phyloP scores from a whole-genome alignment of 1,140 invertebrate species.

The Saxidomus purpurata region DNA sequence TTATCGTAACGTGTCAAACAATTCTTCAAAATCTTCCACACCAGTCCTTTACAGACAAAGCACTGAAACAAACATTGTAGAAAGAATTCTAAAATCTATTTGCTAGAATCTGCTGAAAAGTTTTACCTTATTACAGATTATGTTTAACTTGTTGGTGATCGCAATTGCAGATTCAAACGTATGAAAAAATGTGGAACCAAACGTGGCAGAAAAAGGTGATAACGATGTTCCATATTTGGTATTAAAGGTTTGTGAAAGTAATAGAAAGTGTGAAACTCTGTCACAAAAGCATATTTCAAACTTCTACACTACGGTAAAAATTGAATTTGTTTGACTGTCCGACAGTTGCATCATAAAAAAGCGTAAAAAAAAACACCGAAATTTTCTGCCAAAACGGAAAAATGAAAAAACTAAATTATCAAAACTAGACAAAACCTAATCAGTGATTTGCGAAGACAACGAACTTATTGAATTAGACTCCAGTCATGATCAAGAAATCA shows the following conservation, averaged over 20 bases:
- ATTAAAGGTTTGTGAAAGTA: neutral
- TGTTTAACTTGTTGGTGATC: slow-evolving; percentile 3
- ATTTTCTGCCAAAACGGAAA: neutral
- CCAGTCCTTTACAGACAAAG: no score
- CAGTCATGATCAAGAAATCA: neutral
- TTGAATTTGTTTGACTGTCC: no score
- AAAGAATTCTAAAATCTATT: neutral
- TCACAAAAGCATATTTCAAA: no score
- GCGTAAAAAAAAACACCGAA: neutral
- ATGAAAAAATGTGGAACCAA: slow-evolving; percentile 55
- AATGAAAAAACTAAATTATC: neutral
- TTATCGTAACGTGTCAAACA: no score
- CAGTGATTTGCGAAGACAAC: neutral
- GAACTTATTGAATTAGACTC: neutral
- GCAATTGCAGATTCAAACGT: slow-evolving; percentile 8
- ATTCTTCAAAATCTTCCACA: no score
- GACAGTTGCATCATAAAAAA: no score
- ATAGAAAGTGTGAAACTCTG: no score
- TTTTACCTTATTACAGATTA: neutral
- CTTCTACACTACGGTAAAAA: no score
- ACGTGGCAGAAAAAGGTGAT: slow-evolving; percentile 37
- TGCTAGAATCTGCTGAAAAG: neutral
- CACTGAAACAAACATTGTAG: no score
- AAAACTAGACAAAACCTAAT: neutral
- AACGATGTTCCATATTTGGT: slow-evolving; percentile 26